Percentiles rank a stretch among this genome's conserved stretches.
Conservation (phyloP, 2,888 invertebrate genomes). For the Tyria jacobaeae region DNA sequence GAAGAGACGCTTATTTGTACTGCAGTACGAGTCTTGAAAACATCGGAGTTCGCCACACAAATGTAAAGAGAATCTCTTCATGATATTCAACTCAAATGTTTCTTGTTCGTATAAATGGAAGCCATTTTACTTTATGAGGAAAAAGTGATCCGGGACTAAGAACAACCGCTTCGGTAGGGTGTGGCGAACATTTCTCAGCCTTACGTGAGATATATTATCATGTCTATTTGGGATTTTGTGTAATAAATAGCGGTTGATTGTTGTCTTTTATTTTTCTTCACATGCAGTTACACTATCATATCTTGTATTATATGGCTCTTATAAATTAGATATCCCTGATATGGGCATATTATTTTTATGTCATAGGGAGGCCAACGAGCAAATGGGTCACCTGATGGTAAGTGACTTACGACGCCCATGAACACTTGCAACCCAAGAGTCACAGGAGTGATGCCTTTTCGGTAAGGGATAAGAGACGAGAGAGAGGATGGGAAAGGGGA, state of each 20-base stretch:
- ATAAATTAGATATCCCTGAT: too few species aligned
- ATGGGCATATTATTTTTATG: too few species aligned
- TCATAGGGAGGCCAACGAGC: too few species aligned
- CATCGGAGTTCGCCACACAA: conserved; percentile 11
- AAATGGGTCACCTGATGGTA: too few species aligned
- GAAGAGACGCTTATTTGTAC: too few species aligned
- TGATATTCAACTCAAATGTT: conserved; percentile 39
- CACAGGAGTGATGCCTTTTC: too few species aligned
- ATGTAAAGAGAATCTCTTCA: conserved; percentile 29
- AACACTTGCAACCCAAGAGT: too few species aligned
- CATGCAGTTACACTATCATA: conserved; percentile 2
- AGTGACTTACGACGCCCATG: too few species aligned
- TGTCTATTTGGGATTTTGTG: conserved; percentile 40
- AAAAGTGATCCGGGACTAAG: conserved; percentile 62
- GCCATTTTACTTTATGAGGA: conserved; percentile 64
- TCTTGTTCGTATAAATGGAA: conserved; percentile 55
- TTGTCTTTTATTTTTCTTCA: conserved; percentile 33
- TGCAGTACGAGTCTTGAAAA: background rate
- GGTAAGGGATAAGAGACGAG: too few species aligned
- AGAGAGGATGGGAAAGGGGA: too few species aligned
- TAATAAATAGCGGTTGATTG: conserved; percentile 50
- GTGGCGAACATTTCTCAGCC: conserved; percentile 43
- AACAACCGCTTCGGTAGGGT: conserved; percentile 49
- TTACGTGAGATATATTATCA: conserved; percentile 46
- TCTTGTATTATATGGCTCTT: background rate